phyloP scores from a whole-genome alignment of 1,140 invertebrate species.

The Trichogramma pretiosum region DNA sequence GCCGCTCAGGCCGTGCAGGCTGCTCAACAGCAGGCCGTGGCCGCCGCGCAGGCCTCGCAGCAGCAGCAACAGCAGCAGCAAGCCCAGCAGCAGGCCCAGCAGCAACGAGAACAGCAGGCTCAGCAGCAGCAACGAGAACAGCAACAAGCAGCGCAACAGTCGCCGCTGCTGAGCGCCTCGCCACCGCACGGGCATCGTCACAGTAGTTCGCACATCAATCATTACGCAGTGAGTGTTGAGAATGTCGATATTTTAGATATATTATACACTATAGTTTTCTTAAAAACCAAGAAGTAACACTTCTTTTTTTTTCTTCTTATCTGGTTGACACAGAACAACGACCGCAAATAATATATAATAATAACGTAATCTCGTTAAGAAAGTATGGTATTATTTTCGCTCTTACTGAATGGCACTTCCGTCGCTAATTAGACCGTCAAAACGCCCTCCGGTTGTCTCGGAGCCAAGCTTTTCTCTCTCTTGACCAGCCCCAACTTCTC shows the following conservation, averaged over 20 bases:
- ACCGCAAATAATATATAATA: no score
- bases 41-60: constrained; percentile 27
- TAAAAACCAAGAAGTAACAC: no score
- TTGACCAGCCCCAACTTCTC: neutral
- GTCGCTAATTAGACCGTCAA: constrained; percentile 30
- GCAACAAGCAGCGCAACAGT: constrained; percentile 32
- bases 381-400: constrained; percentile 31
- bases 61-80: constrained; percentile 34
- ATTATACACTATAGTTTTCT: no score
- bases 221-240: constrained; percentile 40
- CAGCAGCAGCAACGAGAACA: constrained; percentile 32
- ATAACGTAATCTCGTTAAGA: constrained; percentile 33
- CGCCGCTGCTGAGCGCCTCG: constrained; percentile 43
- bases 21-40: constrained; percentile 29
- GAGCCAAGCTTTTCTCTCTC: neutral
- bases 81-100: constrained; percentile 33
- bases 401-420: constrained; percentile 20
- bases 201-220: constrained; percentile 41
- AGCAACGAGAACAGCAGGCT: constrained; percentile 34
- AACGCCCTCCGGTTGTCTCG: constrained; percentile 20
- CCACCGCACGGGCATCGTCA: constrained; percentile 41
- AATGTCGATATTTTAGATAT: constrained; percentile 1
- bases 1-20: constrained; percentile 33
- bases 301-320: no score
- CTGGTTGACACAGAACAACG: no score